Evolutionary conservation across 1,140 invertebrate genomes (phyloP).

Genomic region (Magallana ariakensis): DNA sequence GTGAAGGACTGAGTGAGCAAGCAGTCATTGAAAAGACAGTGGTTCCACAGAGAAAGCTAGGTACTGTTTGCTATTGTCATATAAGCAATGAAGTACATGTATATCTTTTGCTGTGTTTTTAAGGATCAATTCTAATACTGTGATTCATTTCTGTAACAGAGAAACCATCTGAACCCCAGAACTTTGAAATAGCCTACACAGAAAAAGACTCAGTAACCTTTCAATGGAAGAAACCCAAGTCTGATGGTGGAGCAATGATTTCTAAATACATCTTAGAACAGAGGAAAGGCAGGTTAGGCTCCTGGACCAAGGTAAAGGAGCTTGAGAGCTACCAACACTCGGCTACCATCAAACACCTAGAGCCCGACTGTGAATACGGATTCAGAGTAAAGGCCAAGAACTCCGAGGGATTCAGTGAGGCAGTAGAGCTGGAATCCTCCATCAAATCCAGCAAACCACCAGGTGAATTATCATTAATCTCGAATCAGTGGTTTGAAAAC

Average conservation of each 20-base stretch:
- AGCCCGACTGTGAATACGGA: constrained; percentile 97
- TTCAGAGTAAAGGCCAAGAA: constrained; percentile 97
- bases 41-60: constrained; percentile 72
- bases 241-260: constrained; percentile 76
- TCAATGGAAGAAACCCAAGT: constrained; percentile 75
- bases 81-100: not conserved
- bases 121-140: not conserved
- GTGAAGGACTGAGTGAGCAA: constrained; percentile 86
- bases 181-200: constrained; percentile 84
- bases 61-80: constrained; percentile 54
- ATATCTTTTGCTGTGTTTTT: not conserved
- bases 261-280: constrained; percentile 78
- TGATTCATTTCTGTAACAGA: constrained; percentile 80
- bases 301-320: constrained; percentile 91
- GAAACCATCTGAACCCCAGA: constrained; percentile 94
- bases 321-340: constrained; percentile 78
- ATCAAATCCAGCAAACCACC: constrained; percentile 81
- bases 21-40: constrained; percentile 80
- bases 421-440: constrained; percentile 91
- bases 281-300: constrained; percentile 83
- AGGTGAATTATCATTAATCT: constrained; percentile 54
- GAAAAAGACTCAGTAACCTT: constrained; percentile 79
- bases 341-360: constrained; percentile 92
- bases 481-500: no score
- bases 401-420: constrained; percentile 94